Percentiles rank a stretch among this genome's conserved stretches.
These are phyloP conservation scores for Sternotherus odoratus DNA, from an alignment of 2,797 vertebrate species.

Conservation along the genomic window DNA sequence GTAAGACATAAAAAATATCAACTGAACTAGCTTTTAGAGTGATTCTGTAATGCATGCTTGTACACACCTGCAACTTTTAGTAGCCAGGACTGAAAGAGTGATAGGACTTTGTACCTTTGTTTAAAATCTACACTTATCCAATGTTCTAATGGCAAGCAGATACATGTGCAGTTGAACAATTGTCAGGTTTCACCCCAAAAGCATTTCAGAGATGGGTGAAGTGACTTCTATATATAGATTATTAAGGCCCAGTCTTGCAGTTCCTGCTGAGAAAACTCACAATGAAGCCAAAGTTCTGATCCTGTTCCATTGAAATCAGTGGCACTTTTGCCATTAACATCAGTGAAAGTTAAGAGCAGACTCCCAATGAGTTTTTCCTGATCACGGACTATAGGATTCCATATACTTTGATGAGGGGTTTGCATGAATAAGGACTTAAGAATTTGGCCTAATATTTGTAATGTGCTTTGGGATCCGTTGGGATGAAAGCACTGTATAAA, in stretches of 20 bases:
- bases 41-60: neutral
- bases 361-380: neutral
- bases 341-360: neutral
- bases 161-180: neutral
- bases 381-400: neutral
- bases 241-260: neutral
- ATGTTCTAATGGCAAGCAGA: neutral
- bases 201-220: neutral
- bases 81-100: fast-evolving
- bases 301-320: neutral
- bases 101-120: neutral
- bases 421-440: constrained; percentile 11
- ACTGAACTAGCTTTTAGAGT: neutral
- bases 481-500: constrained; percentile 36
- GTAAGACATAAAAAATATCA: neutral
- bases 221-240: neutral
- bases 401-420: neutral
- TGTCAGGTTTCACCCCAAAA: neutral
- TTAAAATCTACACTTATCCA: neutral
- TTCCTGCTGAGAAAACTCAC: neutral
- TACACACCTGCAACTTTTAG: neutral
- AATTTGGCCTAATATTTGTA: constrained; percentile 3
- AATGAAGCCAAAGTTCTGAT: neutral
- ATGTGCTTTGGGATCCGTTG: constrained; percentile 33
- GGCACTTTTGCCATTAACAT: neutral